Evolutionary conservation across 2,113 vertebrate species (phyloP).

Genomic region (Sturnus vulgaris): DNA sequence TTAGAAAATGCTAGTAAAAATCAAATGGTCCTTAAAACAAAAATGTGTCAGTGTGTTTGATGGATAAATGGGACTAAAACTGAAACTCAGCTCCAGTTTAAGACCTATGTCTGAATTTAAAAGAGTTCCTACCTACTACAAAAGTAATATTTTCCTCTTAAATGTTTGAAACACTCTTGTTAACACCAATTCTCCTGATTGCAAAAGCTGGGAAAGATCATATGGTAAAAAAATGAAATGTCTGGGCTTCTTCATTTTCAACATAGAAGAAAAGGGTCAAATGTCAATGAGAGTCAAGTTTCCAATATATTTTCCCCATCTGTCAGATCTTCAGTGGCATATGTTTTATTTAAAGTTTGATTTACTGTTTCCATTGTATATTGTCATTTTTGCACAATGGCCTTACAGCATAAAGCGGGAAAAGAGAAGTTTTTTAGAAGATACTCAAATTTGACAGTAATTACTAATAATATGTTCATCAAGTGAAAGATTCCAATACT

Average conservation of each 20-base stretch:
- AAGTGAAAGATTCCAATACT: background rate
- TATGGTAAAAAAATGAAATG: background rate
- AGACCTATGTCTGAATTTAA: background rate
- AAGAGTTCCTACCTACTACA: background rate
- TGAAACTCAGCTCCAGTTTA: background rate
- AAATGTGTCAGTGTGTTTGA: background rate
- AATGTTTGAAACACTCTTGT: background rate
- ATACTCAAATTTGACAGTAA: background rate
- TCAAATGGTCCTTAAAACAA: background rate
- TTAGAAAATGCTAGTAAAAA: background rate
- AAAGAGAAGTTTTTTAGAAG: background rate
- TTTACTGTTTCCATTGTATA: background rate
- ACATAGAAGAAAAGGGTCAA: background rate
- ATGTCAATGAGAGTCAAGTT: background rate
- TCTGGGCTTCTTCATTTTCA: background rate
- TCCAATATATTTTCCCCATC: background rate
- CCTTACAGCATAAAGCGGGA: background rate
- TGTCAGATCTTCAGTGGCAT: background rate
- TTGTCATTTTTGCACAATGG: accelerated
- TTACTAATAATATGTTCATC: background rate
- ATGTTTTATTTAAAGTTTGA: background rate
- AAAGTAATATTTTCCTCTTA: background rate
- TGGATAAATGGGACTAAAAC: background rate
- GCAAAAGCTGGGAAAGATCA: background rate
- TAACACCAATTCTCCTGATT: background rate